Conservation (phyloP, 2,888 invertebrate genomes). For the Harpalus rubripes region DNA sequence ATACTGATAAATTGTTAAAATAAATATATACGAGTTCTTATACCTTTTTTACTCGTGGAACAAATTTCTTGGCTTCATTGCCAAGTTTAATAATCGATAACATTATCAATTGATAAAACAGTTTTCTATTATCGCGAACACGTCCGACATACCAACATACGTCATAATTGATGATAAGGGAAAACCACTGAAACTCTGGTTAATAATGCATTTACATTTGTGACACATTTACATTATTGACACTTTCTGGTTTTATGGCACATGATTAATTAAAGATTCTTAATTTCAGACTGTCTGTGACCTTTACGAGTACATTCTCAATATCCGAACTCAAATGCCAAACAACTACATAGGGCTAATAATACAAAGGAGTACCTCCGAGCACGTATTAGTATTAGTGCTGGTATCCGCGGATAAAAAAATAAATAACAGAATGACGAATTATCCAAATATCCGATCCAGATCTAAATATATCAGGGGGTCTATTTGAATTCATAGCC, state of each 20-base stretch:
- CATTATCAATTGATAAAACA: not conserved
- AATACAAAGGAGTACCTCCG: no score
- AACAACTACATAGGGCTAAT: no score
- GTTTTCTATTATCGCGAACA: constrained; percentile 23
- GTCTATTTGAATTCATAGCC: no score
- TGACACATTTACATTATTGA: not conserved
- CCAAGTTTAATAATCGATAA: not conserved
- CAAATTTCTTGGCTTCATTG: not conserved
- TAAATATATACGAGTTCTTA: no score
- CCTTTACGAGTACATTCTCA: not conserved
- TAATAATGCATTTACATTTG: constrained; percentile 43
- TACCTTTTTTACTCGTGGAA: no score
- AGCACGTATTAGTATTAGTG: no score
- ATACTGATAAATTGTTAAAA: no score
- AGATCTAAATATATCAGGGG: no score
- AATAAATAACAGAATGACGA: no score
- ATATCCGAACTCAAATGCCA: not conserved
- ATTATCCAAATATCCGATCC: no score
- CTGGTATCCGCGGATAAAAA: no score
- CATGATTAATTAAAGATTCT: constrained; percentile 13
- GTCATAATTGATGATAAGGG: constrained; percentile 43
- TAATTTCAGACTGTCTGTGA: constrained; percentile 26
- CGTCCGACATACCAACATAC: constrained; percentile 23
- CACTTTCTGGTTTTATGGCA: not conserved
- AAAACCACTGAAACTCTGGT: constrained; percentile 5